These are phyloP conservation scores for Germaria angustata DNA, from an alignment of 2,888 invertebrate genomes.

Conservation along the genomic window DNA sequence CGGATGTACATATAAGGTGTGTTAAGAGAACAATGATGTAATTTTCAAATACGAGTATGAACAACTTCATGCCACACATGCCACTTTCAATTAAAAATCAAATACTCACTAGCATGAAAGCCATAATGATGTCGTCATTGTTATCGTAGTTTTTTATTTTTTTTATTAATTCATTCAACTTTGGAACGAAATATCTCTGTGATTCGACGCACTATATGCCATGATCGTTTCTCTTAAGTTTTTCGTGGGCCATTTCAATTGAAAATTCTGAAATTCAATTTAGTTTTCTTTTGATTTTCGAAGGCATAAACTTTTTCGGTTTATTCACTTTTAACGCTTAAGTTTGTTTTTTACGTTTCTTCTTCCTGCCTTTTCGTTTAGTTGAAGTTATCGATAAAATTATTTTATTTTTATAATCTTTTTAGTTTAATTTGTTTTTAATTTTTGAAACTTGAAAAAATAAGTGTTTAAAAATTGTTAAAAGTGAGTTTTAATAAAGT, in stretches of 20 bases:
- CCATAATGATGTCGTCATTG: constrained; percentile 22
- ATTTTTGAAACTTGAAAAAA: constrained; percentile 1
- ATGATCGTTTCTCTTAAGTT: neutral
- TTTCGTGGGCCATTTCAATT: neutral
- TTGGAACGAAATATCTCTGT: constrained; percentile 20
- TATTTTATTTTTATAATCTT: constrained; percentile 18
- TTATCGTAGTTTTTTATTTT: too few relatives aligned
- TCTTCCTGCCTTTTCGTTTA: constrained; percentile 12
- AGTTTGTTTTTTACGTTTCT: constrained; percentile 37
- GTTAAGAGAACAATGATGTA: constrained; percentile 43
- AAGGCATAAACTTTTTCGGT: constrained; percentile 37
- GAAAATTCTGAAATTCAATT: constrained; percentile 42
- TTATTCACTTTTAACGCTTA: constrained; percentile 52
- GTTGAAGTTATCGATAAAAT: constrained; percentile 40
- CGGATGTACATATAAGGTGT: constrained; percentile 19
- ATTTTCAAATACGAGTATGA: constrained; percentile 22
- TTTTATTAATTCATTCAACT: constrained; percentile 37
- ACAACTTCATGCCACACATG: constrained; percentile 38
- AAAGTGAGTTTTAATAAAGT: constrained; percentile 49
- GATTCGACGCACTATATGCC: constrained; percentile 41
- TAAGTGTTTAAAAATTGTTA: neutral
- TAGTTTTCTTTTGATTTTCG: constrained; percentile 61
- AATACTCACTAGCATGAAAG: neutral
- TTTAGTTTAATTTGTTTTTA: constrained; percentile 18
- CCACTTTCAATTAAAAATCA: constrained; percentile 20